Evolutionary conservation across 2,888 invertebrate species (phyloP).

Genomic region (Hydroisotoma schaefferi): DNA sequence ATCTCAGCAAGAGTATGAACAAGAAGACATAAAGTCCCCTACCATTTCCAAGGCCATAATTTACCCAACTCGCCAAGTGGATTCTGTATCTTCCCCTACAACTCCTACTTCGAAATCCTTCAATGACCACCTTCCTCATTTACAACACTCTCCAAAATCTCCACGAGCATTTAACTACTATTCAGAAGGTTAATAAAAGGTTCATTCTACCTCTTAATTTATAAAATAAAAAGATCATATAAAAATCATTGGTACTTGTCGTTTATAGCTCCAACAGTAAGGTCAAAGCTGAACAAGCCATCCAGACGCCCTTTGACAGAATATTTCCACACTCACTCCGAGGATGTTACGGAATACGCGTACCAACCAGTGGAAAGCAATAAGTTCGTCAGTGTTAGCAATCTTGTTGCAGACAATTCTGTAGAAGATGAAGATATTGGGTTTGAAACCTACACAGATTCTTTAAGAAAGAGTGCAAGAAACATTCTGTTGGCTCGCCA

Average conservation of each 20-base stretch:
- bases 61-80: not conserved
- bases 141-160: not conserved
- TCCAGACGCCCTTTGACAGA: constrained; percentile 8
- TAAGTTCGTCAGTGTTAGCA: constrained; percentile 32
- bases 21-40: too few species aligned
- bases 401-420: constrained; percentile 10
- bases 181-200: not conserved
- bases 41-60: too few species aligned
- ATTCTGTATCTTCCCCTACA: not conserved
- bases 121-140: not conserved
- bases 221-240: not conserved
- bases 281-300: not conserved
- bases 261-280: constrained; percentile 2
- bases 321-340: constrained; percentile 8
- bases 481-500: constrained; percentile 31
- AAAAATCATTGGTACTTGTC: not conserved
- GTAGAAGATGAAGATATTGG: constrained; percentile 30
- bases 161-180: not conserved
- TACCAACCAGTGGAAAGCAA: constrained; percentile 7
- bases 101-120: not conserved
- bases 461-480: constrained; percentile 29
- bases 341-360: not conserved
- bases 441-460: constrained; percentile 30
- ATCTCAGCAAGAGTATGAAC: not conserved
- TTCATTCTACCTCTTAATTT: too few species aligned